A percentile compares a stretch with the other conserved stretches of the same genome.
phyloP scores from a whole-genome alignment of 2,797 vertebrate species.

The Helicolenus hilgendorfi region DNA sequence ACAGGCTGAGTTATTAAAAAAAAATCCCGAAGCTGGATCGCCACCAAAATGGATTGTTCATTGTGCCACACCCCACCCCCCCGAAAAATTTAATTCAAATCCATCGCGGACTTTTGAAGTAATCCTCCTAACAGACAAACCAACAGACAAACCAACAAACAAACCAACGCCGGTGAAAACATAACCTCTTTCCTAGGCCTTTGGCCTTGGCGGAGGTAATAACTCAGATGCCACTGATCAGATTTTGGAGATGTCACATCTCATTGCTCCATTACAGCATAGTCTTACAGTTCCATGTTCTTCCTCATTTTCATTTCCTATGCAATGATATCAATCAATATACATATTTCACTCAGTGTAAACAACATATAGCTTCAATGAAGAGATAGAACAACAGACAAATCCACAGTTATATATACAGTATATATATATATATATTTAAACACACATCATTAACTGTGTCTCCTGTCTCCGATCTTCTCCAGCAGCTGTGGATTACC shows the following conservation, averaged over 20 bases:
- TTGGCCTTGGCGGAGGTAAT: neutral
- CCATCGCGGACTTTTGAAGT: too few relatives aligned
- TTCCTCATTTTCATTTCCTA: neutral
- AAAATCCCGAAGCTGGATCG: too few relatives aligned
- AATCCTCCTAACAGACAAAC: too few relatives aligned
- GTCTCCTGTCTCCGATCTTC: neutral
- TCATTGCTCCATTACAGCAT: neutral
- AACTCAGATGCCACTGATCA: neutral
- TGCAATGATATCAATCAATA: neutral
- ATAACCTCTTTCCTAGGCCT: too few relatives aligned
- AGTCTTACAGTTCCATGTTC: neutral
- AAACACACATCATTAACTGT: neutral
- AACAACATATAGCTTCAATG: neutral
- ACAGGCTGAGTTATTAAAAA: too few relatives aligned
- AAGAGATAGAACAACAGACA: neutral
- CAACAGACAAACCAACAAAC: too few relatives aligned
- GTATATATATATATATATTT: too few relatives aligned
- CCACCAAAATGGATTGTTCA: too few relatives aligned
- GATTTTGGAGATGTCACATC: neutral
- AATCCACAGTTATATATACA: neutral
- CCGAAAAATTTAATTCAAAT: too few relatives aligned
- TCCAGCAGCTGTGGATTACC: conserved; percentile 94
- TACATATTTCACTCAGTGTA: neutral
- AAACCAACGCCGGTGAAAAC: too few relatives aligned
- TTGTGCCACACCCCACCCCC: too few relatives aligned